Evolutionary conservation across 2,113 vertebrate species (phyloP), one percentile per base, ranked within the genome.

Genomic region (Danio rerio): DNA sequence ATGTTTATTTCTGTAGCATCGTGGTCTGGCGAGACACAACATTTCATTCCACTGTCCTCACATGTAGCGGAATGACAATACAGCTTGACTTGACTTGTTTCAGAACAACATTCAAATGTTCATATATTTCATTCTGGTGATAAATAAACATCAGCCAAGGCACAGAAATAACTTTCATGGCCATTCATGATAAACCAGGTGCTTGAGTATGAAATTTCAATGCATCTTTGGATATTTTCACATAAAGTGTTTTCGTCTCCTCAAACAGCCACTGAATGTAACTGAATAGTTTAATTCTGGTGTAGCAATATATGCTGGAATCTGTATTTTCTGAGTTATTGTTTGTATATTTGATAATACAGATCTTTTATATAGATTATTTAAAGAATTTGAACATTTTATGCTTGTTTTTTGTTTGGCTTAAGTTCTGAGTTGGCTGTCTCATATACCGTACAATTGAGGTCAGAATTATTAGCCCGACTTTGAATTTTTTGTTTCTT

Each of bases 131-230:
- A 6, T 9, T 43, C 31, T 74, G 15, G 16, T 7, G 18, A 74
- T 74, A 56, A 43, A 43, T 73, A 56, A 73, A 56, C 31, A 73
- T 56, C 52, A n/a, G 16, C 71, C 71, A 16, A 58, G 52, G 53
- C 9, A 42, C 9, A 80, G 63, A 69, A 20, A 18, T 58, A 7
- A 83, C 70, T 77, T 77, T 45, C 9, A 0, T 66, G 62, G 8
- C 43, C 62, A 69, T 68, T 83, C 61, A 68, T 31, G 58, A 18
- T 56, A 52, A 58, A 66, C 50, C 63, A 21, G 31, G 31, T 52
- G 79, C 43, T 45, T 77, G 63, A 69, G 13, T 68, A 15, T 50
- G 53, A 49, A 56, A 52, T 21, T 18, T 21, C 13, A 71, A 31
- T 62, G 69, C 42, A 43, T 42, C 21, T 15, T 42, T 5, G 3